phyloP scores from a whole-genome alignment of 2,797 vertebrate genomes.

The Pangasius mekongensis region DNA sequence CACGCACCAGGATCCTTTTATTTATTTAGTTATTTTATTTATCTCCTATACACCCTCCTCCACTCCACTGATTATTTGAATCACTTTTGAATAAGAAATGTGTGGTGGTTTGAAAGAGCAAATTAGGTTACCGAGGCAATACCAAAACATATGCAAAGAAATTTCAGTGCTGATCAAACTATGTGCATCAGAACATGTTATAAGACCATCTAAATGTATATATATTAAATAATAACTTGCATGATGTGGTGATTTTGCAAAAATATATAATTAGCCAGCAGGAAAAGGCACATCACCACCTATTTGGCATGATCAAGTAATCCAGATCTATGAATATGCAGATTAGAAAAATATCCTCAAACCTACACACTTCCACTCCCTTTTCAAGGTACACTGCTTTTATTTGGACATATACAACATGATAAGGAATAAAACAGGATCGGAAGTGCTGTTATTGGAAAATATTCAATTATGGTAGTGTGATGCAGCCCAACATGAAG shows the following conservation, averaged over 20 bases:
- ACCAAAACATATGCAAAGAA: neutral
- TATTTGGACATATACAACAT: neutral
- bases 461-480: neutral
- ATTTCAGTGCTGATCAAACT: neutral
- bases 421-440: neutral
- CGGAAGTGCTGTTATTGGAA: neutral
- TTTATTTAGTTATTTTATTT: neutral
- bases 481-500: neutral
- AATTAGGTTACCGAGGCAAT: neutral
- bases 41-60: no score
- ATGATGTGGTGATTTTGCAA: neutral
- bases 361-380: neutral
- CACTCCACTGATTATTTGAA: neutral
- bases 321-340: neutral
- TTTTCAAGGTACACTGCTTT: neutral
- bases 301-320: neutral
- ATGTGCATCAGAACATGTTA: neutral
- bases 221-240: neutral
- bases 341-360: neutral
- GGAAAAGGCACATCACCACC: neutral
- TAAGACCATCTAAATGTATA: no score
- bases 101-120: neutral
- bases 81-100: neutral
- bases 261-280: neutral
- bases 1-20: neutral